Evolutionary conservation across 2,797 vertebrate species (phyloP), one percentile per base, ranked within the genome.

Genomic region (Tarsius wallacei): DNA sequence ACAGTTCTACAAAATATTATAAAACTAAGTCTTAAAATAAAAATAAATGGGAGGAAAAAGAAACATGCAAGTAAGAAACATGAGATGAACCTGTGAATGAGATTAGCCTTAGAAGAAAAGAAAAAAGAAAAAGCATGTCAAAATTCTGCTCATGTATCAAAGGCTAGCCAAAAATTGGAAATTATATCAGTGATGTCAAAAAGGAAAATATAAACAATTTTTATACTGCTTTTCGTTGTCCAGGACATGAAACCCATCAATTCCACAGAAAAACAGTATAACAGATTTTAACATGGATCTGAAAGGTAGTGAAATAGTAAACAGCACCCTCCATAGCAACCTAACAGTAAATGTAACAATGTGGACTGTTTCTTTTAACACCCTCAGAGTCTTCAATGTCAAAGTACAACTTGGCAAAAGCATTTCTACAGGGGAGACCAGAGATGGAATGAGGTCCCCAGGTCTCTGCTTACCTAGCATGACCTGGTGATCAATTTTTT

Each of bases 141-240:
- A 74, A 90, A 64, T 17, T 4, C 70, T 97, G 21, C 63, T 63
- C 17, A 42, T 87, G 93, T 92, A 55, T 24, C 36, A 28, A 3
- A 82, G 13, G 1, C 33, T 42, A 53, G 17, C 12, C 28, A 80
- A 92, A 82, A 87, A 55, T 12, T 66, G 15, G 22, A 17, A 96
- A 89, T 88, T 51, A 3, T 31, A 59, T 70, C 71, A 96, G 21
- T 83, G 66, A 78, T 4, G 13, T 22, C 9, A 55, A 22, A 59
- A 91, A 83, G 19, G 33, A 96, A 89, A 86, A 31, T 74, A 88
- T 17, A 9, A 85, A 82, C 21, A 76, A 70, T 93, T n/a, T n/a
- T 31, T 24, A 12, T 57, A 28, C 7, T n/a, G 57, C 12, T 83
- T 93, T 33, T 90, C 9, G 3, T 6, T 57, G 16, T 42, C 9